Evolutionary conservation across 2,797 vertebrate genomes (phyloP), one percentile per base, ranked within the genome.

Genomic region (Cossypha dichroa): DNA sequence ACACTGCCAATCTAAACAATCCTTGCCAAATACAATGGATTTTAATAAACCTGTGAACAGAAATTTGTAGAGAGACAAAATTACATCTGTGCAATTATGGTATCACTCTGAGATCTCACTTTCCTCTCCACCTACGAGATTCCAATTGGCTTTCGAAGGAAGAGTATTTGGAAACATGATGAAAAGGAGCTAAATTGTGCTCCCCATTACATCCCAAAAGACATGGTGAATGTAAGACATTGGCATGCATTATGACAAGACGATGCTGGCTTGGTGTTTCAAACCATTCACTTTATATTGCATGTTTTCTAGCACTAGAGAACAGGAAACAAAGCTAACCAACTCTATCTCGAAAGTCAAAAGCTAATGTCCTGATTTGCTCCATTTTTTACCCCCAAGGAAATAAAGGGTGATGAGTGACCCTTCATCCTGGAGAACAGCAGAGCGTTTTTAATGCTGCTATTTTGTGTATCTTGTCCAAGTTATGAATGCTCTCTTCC

Each of bases 81-180:
- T 92, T 74, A 86, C 20, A 87, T 76, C 84, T 79, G 29, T 73
- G 56, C 76, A 89, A 86, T 93, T 83, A 75, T 2, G 15, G 28
- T 75, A 85, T 78, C 2, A 0, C 36, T 89, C 59, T 87, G 83
- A 56, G 91, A 94, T 93, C 75, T 94, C 69, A 82, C 78, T 67
- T 86, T 68, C 67, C 62, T 93, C 64, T 93, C 59, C 63, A 55
- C 77, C 34, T 38, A 20, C 10, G 6, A 1, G 1, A 77, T 88
- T 93, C 94, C 84, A 84, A 91, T 55, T 78, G 79, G 88, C 72
- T 94, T 94, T 77, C 19, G 20, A 79, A 83, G 59, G 43, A 84
- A 62, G 28, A 60, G 13, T 59, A 88, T 56, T 83, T 90, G 79
- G 70, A 85, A 94, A 90, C 9, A 33, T 13, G 40, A 91, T 81